Evolutionary conservation across 2,888 invertebrate genomes (phyloP), one percentile per base, ranked within the genome.

Genomic region (Apeira syringaria): DNA sequence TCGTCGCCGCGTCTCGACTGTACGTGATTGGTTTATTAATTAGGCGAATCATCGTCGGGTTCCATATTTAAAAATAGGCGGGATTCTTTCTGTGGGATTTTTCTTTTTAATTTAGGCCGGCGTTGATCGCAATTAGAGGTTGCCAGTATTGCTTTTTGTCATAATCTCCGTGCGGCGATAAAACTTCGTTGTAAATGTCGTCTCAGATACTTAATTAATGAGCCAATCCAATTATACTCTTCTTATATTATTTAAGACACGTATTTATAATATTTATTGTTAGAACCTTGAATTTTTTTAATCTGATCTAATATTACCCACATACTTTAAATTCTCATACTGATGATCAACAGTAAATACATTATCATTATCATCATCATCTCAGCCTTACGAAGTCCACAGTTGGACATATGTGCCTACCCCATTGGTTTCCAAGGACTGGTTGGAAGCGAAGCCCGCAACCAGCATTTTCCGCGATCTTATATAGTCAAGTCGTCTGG

Each of bases 21-120:
- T 86, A 88, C 89, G 89, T 89, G 89, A 89, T 89, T 89, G 89
- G 89, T 86, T 89, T 89, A 88, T 88, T 88, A 89, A 89, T 89
- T 89, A 89, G 86, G 83, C 87, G 88, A 88, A 87, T 89, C 87
- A 88, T 87, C 87, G 66, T 68, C 74, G 71, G 76, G 75, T 76
- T 75, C 68, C 79, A 79, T 88, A 89, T 89, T 89, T 84, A 87
- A 89, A 88, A 88, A 89, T 89, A 89, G 88, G 87, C 86, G 87
- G 88, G 88, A 89, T 89, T 87, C 86, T 87, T 88, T 70, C 75
- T 76, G 78, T 80, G 80, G 68, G 73, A 81, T 70, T 88, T 88
- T 86, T 88, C 84, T 85, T 87, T 88, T 87, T 82, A 87, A 88
- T 84, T 87, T 85, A 56, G 79, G 66, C 64, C 78, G 79, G 86